Conservation (phyloP, 2,888 invertebrate species). For the Caradrina kadenii region DNA sequence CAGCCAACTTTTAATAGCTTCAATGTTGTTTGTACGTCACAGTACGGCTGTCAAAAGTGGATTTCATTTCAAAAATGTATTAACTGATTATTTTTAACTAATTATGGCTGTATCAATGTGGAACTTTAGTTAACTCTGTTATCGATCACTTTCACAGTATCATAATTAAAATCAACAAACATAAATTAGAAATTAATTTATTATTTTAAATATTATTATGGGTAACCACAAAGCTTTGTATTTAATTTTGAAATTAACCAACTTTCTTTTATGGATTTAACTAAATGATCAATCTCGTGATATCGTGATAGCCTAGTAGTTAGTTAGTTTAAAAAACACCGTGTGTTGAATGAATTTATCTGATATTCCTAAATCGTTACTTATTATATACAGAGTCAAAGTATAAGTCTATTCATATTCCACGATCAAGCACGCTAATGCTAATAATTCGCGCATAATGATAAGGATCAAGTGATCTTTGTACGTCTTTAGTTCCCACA, state of each 20-base stretch:
- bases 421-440: conserved; percentile 17
- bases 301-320: too few species aligned
- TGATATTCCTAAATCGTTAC: neutral
- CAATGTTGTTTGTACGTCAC: neutral
- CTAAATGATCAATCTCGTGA: neutral
- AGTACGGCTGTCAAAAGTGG: neutral
- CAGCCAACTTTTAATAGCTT: too few species aligned
- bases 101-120: neutral
- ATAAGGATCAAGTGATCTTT: conserved; percentile 35
- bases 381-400: neutral
- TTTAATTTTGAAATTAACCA: neutral
- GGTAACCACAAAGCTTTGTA: neutral
- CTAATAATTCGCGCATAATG: conserved; percentile 25
- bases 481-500: conserved; percentile 32
- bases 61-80: neutral
- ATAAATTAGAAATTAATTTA: neutral
- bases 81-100: neutral
- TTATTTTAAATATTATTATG: neutral
- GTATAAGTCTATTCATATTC: neutral
- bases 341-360: too few species aligned
- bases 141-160: conserved; percentile 4
- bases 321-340: too few species aligned
- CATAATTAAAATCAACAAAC: conserved; percentile 10
- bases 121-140: neutral
- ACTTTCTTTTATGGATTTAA: neutral